Conservation (phyloP, 2,888 invertebrate species). For the Acanthacorydalis orientalis region DNA sequence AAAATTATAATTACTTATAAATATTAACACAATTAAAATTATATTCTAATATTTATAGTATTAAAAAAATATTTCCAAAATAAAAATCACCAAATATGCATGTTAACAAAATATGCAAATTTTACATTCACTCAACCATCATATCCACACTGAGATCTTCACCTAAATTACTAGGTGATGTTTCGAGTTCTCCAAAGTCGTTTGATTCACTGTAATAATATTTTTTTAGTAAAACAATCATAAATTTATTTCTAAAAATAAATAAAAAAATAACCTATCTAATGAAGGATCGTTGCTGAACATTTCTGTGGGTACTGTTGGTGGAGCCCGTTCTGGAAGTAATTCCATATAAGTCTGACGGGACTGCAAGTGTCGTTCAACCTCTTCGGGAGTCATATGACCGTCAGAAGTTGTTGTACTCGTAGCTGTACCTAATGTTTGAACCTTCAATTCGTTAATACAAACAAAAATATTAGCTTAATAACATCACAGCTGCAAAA, state of each 20-base stretch:
- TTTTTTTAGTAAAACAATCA: conserved; percentile 6
- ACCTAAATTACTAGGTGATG: conserved; percentile 63
- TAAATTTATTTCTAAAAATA: not conserved
- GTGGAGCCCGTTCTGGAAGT: conserved; percentile 70
- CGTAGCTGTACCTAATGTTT: conserved; percentile 29
- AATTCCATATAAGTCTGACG: conserved; percentile 64
- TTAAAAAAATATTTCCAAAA: too few relatives aligned
- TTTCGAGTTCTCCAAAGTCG: conserved; percentile 59
- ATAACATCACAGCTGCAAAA: too few relatives aligned
- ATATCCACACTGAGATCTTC: conserved; percentile 61
- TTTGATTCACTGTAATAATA: conserved; percentile 58
- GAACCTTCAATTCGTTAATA: conserved; percentile 27
- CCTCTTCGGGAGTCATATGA: conserved; percentile 82
- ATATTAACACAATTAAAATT: too few relatives aligned
- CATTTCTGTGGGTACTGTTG: conserved; percentile 84
- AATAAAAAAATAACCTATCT: conserved; percentile 42
- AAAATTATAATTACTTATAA: not conserved
- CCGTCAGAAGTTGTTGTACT: conserved; percentile 50
- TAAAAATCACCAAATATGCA: too few relatives aligned
- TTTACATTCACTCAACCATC: conserved; percentile 30
- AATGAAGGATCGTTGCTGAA: conserved; percentile 86
- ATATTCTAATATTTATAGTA: too few relatives aligned
- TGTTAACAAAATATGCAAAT: not conserved
- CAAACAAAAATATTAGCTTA: not conserved
- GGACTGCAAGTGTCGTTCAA: conserved; percentile 77